phyloP scores from a whole-genome alignment of 2,113 vertebrate genomes.

The Prinia subflava region DNA sequence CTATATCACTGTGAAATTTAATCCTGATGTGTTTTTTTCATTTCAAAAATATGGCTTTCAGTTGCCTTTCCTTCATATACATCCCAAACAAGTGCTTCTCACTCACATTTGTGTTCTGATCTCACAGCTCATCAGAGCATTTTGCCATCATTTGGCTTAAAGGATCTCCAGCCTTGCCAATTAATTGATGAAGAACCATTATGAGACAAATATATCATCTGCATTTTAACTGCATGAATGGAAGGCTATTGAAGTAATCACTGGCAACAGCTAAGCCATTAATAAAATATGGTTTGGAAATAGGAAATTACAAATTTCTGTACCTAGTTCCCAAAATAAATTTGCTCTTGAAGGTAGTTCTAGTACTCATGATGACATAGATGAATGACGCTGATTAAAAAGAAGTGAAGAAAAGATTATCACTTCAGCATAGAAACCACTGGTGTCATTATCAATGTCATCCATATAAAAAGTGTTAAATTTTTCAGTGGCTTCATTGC shows the following conservation, averaged over 20 bases:
- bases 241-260: conserved; percentile 64
- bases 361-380: conserved; percentile 30
- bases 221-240: conserved; percentile 48
- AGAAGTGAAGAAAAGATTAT: conserved; percentile 62
- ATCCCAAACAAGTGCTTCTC: background rate
- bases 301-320: conserved; percentile 55
- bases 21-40: background rate
- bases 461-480: conserved; percentile 62
- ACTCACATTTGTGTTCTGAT: background rate
- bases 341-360: conserved; percentile 43
- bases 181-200: conserved; percentile 52
- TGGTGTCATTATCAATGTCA: conserved; percentile 23
- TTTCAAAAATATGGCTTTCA: background rate
- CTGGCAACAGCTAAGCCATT: conserved; percentile 58
- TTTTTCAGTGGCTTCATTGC: conserved; percentile 59
- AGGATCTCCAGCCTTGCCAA: conserved; percentile 3
- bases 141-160: conserved; percentile 4
- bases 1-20: background rate
- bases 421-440: conserved; percentile 43
- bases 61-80: background rate
- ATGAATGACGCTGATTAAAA: conserved; percentile 66
- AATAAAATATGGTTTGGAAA: conserved; percentile 69
- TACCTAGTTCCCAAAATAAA: conserved; percentile 50
- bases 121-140: background rate
- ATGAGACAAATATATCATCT: conserved; percentile 60